These are phyloP conservation scores for Psilanteris sp. DNA, from an alignment of 1,140 invertebrate species.

Conservation along the genomic window DNA sequence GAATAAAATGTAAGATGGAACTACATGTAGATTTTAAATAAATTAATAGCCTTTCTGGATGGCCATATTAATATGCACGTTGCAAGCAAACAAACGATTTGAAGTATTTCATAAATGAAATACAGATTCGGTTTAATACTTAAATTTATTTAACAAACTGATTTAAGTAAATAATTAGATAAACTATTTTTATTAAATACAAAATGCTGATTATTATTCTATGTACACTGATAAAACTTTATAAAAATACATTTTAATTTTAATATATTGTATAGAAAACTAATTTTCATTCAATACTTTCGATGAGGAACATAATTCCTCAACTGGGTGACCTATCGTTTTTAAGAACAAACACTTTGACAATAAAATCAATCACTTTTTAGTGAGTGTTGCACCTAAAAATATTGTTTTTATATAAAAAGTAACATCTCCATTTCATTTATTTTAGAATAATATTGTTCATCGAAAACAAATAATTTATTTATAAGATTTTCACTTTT, in stretches of 20 bases:
- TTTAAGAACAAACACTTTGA: constrained; percentile 2
- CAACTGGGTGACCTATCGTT: no score
- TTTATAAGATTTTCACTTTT: no score
- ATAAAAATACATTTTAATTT: constrained; percentile 37
- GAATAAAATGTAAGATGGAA: constrained; percentile 18
- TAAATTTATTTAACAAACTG: constrained; percentile 28
- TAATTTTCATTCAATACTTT: constrained; percentile 33
- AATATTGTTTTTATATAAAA: background rate
- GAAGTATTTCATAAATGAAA: constrained; percentile 12
- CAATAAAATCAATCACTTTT: constrained; percentile 6
- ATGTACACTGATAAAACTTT: constrained; percentile 47
- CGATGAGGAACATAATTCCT: constrained; percentile 9
- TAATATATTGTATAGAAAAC: constrained; percentile 12
- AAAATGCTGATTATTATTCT: constrained; percentile 19
- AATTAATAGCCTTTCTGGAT: constrained; percentile 11
- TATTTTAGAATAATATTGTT: constrained; percentile 8
- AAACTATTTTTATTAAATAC: constrained; percentile 24
- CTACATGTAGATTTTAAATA: constrained; percentile 10
- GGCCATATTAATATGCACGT: background rate
- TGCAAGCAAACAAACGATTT: background rate
- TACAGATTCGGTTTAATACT: constrained; percentile 24
- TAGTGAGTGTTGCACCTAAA: no score
- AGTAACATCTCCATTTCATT: background rate
- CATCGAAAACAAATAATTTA: no score
- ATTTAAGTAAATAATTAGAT: constrained; percentile 6